Base-by-base conservation (phyloP, 2,113 vertebrate genomes). In the Corvus moneduloides region DNA sequence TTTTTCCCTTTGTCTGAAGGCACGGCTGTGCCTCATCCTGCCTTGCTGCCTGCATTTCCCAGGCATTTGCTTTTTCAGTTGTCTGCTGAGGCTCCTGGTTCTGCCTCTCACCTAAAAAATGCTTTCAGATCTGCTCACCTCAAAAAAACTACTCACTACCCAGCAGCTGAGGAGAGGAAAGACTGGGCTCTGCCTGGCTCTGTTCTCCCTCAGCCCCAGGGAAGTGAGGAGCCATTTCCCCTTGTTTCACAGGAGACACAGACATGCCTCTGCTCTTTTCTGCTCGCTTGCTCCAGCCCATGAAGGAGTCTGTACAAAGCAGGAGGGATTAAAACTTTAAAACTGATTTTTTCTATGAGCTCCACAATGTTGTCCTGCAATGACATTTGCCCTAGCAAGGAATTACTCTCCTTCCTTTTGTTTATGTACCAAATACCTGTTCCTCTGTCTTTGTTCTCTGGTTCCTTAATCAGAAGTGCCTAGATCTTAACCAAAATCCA, bases 401-500 rank as follows among this genome's bases (percentile, higher is more conserved):
- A 63, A 55, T 89, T 84, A n/a, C n/a, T 93, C 59, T 62, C 16
- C 74, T 66, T 73, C 43, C 1, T 18, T 68, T 89, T 96, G 72
- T 93, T 93, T 88, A 77, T 55, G 94, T 83, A 86, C 54, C 51
- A 67, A 69, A 92, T 86, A 87, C 86, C 67, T 69, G 41, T 78
- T 94, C 62, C n/a, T 86, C 68, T 80, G 72, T 61, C 91, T 96
- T 84, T 88, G 61, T 88, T 95, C 61, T 78, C 48, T 5, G 14
- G 26, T 61, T 86, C 54, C 85, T 75, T 92, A 92, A 87, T 84
- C 64, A 92, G 79, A 83, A 88, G 13, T 30, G 18, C 87, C 83
- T 90, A 95, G 64, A 79, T 84, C 85, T 92, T 95, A 95, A 87
- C 73, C 66, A 95, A 96, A 95, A 95, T 1, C 7, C 58, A 95